A percentile compares a stretch with the other conserved stretches of the same genome.
phyloP scores from a whole-genome alignment of 2,113 vertebrate species.

The Xenopus borealis region DNA sequence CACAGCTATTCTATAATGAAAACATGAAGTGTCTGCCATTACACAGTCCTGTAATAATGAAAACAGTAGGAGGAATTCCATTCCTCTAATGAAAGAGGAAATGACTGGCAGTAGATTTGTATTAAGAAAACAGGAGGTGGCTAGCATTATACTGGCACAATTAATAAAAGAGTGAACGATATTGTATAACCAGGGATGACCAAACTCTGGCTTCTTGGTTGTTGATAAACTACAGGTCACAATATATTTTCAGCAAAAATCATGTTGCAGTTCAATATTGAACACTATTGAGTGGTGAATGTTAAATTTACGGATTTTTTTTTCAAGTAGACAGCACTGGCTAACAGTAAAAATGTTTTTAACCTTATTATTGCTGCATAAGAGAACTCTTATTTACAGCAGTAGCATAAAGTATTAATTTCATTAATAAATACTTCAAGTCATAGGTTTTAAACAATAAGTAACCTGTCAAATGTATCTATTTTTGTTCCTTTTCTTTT shows the following conservation, averaged over 20 bases:
- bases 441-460: slow-evolving; percentile 16
- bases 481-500: not conserved
- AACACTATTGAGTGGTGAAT: too few relatives aligned
- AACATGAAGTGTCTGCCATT: slow-evolving; percentile 77
- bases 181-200: slow-evolving; percentile 52
- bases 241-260: not conserved
- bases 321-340: too few relatives aligned
- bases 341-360: too few relatives aligned
- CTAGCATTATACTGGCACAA: slow-evolving; percentile 58
- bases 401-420: too few relatives aligned
- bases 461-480: not conserved
- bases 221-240: not conserved
- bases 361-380: too few relatives aligned
- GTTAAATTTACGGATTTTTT: too few relatives aligned
- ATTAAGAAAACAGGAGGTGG: slow-evolving; percentile 77
- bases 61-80: slow-evolving; percentile 76
- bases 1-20: slow-evolving; percentile 74
- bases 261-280: too few relatives aligned
- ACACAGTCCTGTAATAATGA: slow-evolving; percentile 78
- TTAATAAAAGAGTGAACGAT: slow-evolving; percentile 67
- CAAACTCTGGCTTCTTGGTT: too few relatives aligned
- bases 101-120: slow-evolving; percentile 72
- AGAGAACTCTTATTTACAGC: too few relatives aligned
- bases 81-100: slow-evolving; percentile 81
- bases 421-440: slow-evolving; percentile 25